Evolutionary conservation across 2,888 invertebrate species (phyloP), one percentile per base, ranked within the genome.

Genomic region (Lapara coniferarum): DNA sequence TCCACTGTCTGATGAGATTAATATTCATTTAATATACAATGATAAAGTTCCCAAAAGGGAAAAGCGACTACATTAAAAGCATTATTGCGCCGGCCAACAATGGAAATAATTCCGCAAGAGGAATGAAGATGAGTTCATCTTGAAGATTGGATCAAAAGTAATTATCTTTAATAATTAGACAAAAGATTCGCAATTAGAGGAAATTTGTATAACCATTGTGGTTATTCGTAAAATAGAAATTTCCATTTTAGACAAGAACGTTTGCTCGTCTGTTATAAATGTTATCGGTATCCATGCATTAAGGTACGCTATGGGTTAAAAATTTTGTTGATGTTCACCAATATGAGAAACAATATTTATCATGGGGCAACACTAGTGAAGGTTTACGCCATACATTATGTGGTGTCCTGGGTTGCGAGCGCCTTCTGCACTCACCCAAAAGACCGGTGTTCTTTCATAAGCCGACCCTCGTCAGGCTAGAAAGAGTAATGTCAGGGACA

Each of bases 131-230:
- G 59, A 63, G 46, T 49, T 12, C 16, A 49, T 63, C 46, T 19
- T 63, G 19, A 63, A 49, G 63, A 63, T 63, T 63, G 49, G 49
- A 63, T 63, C 63, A 49, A 63, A 63, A 63, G 63, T 19, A 63
- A 63, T 63, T 63, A 49, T 63, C 63, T 63, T 63, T 13, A 49
- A 49, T 49, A 63, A 63, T 63, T 19, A 46, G 46, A 63, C 46
- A 63, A 49, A 63, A 63, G 63, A 13, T 63, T 19, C 19, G 49
- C 19, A 63, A 63, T 63, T 49, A 25, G 63, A 46, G 46, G 19
- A 49, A 63, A 49, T 49, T 12, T 49, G 16, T 46, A 13, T 46
- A 49, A 49, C 16, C 19, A 55, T 63, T 63, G 16, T 63, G 49
- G 49, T 63, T 63, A 46, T 63, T 49, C 19, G 49, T 10, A 46